phyloP scores from a whole-genome alignment of 2,113 vertebrate species.

The Phaetusa simplex region DNA sequence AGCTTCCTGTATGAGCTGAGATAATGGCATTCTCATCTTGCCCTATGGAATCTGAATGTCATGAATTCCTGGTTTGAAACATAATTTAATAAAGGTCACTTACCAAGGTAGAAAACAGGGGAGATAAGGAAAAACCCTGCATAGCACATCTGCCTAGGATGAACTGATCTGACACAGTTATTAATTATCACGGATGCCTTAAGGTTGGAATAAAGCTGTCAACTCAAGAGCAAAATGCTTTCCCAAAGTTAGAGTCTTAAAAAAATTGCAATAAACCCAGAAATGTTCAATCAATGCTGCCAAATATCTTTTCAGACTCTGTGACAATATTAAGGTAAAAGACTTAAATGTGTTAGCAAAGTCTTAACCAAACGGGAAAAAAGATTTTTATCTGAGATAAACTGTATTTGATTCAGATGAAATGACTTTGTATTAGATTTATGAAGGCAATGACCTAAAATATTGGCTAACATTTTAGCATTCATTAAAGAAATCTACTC shows the following conservation, averaged over 20 bases:
- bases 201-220: constrained; percentile 45
- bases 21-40: neutral
- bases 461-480: neutral
- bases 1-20: neutral
- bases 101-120: constrained; percentile 7
- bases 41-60: constrained; percentile 38
- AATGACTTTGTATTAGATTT: neutral
- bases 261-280: neutral
- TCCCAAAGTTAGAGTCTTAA: neutral
- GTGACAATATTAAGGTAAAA: neutral
- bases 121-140: constrained; percentile 36
- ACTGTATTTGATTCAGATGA: neutral
- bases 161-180: constrained; percentile 33
- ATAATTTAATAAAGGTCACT: constrained; percentile 56
- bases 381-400: neutral
- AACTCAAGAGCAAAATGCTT: constrained; percentile 15
- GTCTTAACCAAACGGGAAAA: neutral
- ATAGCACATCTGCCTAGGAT: constrained; percentile 42
- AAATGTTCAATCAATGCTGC: neutral
- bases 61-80: constrained; percentile 33
- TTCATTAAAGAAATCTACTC: neutral
- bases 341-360: neutral
- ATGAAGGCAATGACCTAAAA: neutral
- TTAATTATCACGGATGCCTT: constrained; percentile 59
- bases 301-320: neutral